Conservation (phyloP, 2,888 invertebrate genomes). For the Digitonthophagus gazella region DNA sequence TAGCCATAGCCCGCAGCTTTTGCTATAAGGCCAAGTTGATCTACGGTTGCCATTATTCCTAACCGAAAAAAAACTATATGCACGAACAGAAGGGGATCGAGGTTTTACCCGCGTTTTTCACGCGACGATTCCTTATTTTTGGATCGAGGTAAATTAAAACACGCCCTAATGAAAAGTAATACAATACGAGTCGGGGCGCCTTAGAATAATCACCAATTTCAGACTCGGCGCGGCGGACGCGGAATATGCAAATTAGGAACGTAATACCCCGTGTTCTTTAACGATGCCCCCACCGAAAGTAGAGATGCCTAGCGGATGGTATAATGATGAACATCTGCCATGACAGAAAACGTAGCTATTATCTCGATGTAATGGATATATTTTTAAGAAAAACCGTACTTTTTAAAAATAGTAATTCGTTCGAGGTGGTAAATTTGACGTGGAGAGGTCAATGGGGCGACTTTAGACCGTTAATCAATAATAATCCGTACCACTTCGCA, state of each 20-base stretch:
- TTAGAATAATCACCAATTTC: background rate
- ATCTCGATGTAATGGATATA: background rate
- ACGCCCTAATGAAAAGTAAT: background rate
- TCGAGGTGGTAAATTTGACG: no score
- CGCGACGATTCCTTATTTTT: background rate
- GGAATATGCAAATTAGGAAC: background rate
- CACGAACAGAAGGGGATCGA: background rate
- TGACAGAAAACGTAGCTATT: background rate
- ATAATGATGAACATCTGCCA: background rate
- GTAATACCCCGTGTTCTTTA: background rate
- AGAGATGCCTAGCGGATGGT: background rate
- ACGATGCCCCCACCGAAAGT: background rate
- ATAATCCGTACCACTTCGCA: background rate
- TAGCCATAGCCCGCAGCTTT: background rate
- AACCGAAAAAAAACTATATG: background rate
- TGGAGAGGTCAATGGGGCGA: background rate
- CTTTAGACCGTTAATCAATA: background rate
- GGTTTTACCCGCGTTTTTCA: background rate
- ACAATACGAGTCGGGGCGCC: background rate
- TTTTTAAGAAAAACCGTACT: no score
- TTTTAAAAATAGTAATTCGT: no score
- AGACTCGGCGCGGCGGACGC: background rate
- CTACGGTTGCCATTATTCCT: background rate
- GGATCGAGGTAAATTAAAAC: background rate
- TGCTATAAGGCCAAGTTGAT: background rate